A percentile compares a stretch with the other conserved stretches of the same genome.
These are phyloP conservation scores for Pseudolaguvia tuberculata DNA, from an alignment of 2,113 vertebrate genomes.

Conservation along the genomic window DNA sequence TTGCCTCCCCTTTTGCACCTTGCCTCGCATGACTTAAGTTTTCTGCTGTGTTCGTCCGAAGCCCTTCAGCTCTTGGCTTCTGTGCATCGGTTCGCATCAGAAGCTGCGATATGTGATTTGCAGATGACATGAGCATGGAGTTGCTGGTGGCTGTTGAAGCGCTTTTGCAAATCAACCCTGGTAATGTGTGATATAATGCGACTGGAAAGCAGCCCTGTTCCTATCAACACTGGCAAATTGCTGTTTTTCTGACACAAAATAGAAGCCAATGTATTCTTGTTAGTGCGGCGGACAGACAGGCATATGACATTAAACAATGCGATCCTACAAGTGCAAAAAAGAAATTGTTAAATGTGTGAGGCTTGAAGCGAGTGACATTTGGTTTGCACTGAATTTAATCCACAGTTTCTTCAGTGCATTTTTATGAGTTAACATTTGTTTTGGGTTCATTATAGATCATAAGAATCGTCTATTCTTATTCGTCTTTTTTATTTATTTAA, in stretches of 20 bases:
- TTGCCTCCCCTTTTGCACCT: conserved; percentile 82
- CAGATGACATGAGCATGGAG: conserved; percentile 85
- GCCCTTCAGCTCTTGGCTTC: conserved; percentile 85
- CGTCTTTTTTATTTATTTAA: not conserved
- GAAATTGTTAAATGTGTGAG: conserved; percentile 31
- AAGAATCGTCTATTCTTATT: not conserved
- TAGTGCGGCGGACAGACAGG: conserved; percentile 58
- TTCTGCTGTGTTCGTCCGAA: conserved; percentile 76
- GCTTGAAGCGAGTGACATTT: not conserved
- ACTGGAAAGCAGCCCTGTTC: conserved; percentile 56
- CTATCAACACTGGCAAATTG: conserved; percentile 56
- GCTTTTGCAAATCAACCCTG: conserved; percentile 75
- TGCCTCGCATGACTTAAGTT: conserved; percentile 89
- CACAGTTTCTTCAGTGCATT: conserved; percentile 1
- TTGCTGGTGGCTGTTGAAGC: conserved; percentile 79
- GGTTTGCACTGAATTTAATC: not conserved
- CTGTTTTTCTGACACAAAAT: conserved; percentile 69
- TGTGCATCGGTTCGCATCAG: conserved; percentile 87
- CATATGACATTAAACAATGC: conserved; percentile 18
- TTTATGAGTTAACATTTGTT: not conserved
- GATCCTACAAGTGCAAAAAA: conserved; percentile 13
- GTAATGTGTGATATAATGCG: conserved; percentile 69
- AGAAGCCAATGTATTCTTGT: conserved; percentile 57
- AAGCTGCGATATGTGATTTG: conserved; percentile 90
- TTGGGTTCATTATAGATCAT: conserved; percentile 24